Evolutionary conservation across 2,888 invertebrate genomes (phyloP).

Genomic region (Callosobruchus maculatus): DNA sequence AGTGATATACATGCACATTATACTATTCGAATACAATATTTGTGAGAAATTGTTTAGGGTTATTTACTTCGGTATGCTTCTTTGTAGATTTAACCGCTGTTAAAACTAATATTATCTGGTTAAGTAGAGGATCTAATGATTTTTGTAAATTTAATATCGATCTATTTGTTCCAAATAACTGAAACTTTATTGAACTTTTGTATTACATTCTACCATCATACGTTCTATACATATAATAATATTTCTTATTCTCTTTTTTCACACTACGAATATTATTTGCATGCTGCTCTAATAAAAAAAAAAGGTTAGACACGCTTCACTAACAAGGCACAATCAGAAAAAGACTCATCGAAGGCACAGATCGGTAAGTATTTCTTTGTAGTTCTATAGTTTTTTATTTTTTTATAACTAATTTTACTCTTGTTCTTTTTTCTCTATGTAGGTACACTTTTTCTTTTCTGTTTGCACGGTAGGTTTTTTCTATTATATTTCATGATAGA

Average conservation of each 20-base stretch:
- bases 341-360: conserved; percentile 67
- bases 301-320: conserved; percentile 69
- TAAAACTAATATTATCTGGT: too few species aligned
- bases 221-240: not conserved
- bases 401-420: not conserved
- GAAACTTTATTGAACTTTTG: too few species aligned
- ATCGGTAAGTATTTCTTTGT: conserved; percentile 56
- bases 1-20: too few species aligned
- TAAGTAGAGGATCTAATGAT: too few species aligned
- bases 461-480: not conserved
- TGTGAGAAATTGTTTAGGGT: too few species aligned
- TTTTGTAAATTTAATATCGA: too few species aligned
- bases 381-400: not conserved
- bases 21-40: too few species aligned
- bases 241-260: not conserved
- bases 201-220: too few species aligned
- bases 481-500: not conserved
- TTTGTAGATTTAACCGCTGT: too few species aligned
- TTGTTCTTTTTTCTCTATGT: not conserved
- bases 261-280: conserved; percentile 14
- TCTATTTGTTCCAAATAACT: too few species aligned
- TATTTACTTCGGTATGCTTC: too few species aligned
- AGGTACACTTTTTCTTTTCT: not conserved
- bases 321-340: conserved; percentile 62
- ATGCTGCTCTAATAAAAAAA: conserved; percentile 19